These are phyloP conservation scores for Sarcophaga carnaria DNA, from an alignment of 2,888 invertebrate species.

Conservation along the genomic window DNA sequence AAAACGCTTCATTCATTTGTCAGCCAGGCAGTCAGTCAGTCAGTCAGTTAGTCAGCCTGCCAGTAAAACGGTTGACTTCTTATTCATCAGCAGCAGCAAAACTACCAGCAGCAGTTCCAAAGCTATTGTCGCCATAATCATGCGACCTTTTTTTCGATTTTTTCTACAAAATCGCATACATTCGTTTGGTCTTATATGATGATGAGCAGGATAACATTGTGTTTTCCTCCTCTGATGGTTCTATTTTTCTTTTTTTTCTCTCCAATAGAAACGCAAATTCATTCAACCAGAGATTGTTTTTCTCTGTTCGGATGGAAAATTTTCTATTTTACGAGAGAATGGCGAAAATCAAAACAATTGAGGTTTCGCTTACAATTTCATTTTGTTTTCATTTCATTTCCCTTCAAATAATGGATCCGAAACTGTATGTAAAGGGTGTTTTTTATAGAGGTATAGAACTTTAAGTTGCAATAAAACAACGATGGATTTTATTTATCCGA, in stretches of 20 bases:
- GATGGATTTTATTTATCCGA: no score
- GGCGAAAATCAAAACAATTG: conserved; percentile 67
- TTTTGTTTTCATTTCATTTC: neutral
- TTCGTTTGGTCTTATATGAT: no score
- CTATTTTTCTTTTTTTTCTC: neutral
- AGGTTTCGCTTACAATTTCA: conserved; percentile 22
- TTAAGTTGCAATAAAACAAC: no score
- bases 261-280: conserved; percentile 5
- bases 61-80: neutral
- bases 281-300: conserved; percentile 42
- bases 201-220: conserved; percentile 10
- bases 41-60: neutral
- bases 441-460: no score
- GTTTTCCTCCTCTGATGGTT: conserved; percentile 4
- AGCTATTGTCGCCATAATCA: neutral
- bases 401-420: neutral
- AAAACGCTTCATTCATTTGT: neutral
- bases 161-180: neutral
- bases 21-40: conserved; percentile 3
- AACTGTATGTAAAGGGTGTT: neutral
- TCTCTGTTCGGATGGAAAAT: conserved; percentile 34
- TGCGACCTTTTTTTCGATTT: neutral
- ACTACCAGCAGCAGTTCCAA: neutral
- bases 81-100: neutral
- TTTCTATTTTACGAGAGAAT: conserved; percentile 68